Evolutionary conservation across 2,797 vertebrate genomes (phyloP).

Genomic region (Setipinna tenuifilis): DNA sequence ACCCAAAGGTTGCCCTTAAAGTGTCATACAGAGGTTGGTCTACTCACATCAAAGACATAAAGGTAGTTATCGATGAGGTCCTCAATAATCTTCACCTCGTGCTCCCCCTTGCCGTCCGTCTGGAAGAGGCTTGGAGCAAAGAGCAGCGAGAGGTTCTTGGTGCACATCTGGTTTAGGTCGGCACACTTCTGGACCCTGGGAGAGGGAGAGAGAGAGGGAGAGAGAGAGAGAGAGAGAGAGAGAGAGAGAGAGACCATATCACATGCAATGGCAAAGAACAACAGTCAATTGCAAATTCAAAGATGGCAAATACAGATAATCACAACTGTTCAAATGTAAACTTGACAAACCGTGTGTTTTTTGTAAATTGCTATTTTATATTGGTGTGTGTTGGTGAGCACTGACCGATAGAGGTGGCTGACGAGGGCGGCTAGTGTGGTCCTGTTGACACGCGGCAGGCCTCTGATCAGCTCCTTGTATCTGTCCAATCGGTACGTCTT

Average conservation of each 20-base stretch:
- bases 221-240: not conserved
- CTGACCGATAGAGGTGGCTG: constrained; percentile 91
- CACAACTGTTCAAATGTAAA: no score
- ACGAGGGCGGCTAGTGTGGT: constrained; percentile 90
- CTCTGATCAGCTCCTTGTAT: constrained; percentile 91
- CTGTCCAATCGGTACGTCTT: constrained; percentile 83
- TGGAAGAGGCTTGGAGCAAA: constrained; percentile 97
- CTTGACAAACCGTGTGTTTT: no score
- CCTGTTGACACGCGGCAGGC: constrained; percentile 87
- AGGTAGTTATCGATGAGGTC: constrained; percentile 94
- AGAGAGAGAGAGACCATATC: not conserved
- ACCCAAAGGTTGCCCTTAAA: no score
- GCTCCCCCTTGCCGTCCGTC: constrained; percentile 93
- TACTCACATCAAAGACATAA: constrained; percentile 87
- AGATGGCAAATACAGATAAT: no score
- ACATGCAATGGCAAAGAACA: no score
- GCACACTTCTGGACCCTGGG: constrained; percentile 94
- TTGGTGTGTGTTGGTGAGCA: not conserved
- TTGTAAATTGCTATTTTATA: no score
- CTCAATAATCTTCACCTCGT: constrained; percentile 93
- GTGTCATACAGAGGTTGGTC: not conserved
- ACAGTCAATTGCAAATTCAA: no score
- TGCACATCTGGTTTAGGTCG: constrained; percentile 95
- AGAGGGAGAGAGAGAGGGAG: not conserved
- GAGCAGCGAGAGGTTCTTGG: constrained; percentile 92